Base-by-base conservation (phyloP, 1,140 invertebrate species). In the Drosophila sulfurigaster region DNA sequence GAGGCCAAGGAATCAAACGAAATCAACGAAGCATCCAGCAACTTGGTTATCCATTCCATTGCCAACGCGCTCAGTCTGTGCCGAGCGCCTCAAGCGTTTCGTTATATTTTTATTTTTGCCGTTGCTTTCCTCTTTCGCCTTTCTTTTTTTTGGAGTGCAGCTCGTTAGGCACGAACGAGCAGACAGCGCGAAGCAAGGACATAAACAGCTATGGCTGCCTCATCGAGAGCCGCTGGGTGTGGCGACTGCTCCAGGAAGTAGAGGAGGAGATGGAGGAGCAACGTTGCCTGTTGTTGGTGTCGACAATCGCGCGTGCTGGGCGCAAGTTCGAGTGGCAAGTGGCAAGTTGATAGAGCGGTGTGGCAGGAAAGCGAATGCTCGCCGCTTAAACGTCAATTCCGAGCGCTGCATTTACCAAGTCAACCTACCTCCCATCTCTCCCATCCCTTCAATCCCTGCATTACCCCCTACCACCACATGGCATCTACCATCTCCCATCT, bases 121-220 rank as follows among this genome's bases (percentile, higher is more conserved):
- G 13, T 15, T 28, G 7, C 56, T 20, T 38, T 28, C n/a, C 16
- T 28, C 15, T 46, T 52, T 20, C 28, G 15, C 28, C 32, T 52
- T 10, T 68, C 8, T 16, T 20, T 45, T 49, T 52, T 43, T 62
- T 73, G 77, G 74, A 88, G 83, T 88, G 83, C 83, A 88, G 85
- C 83, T 88, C 83, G 83, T 88, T 88, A 88, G 83, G 83, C 85
- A 88, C 83, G 83, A 88, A 83, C 83, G 83, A 88, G 80, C 85
- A 89, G 69, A 70, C 73, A 75, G 82, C 67, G 75, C 82, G 56
- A 66, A 75, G 72, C 69, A 88, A 80, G 83, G 85, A 83, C 83
- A 87, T 83, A 80, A 87, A 78, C 77, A 87, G 83, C 80, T 58
- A 76, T 67, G 73, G 66, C 63, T 30, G 60, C 28, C 66, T 67